A percentile compares a stretch with the other conserved stretches of the same genome.
phyloP scores from a whole-genome alignment of 2,113 vertebrate species.

The Otocyon megalotis region DNA sequence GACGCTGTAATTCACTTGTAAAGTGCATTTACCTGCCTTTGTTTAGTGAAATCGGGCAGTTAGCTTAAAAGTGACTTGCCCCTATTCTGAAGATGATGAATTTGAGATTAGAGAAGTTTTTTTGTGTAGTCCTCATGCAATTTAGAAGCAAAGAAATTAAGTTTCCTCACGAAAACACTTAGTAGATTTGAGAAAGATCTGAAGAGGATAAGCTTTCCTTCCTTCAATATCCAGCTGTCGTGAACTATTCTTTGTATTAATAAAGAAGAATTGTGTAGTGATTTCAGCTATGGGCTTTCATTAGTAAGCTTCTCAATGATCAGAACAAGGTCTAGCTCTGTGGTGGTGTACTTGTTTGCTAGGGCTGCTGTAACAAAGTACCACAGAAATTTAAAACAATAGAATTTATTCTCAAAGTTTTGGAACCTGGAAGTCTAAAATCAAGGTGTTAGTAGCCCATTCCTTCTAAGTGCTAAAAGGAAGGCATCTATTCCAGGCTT shows the following conservation, averaged over 20 bases:
- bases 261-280: background rate
- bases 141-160: background rate
- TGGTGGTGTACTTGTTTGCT: background rate
- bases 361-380: background rate
- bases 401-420: conserved; percentile 31
- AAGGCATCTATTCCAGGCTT: background rate
- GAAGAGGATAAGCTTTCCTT: background rate
- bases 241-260: conserved; percentile 11
- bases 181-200: conserved; percentile 30
- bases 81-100: background rate
- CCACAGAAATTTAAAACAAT: conserved; percentile 15
- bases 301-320: conserved; percentile 13
- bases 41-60: background rate
- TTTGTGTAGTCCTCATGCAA: background rate
- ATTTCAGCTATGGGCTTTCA: conserved; percentile 35
- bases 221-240: background rate
- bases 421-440: conserved; percentile 6
- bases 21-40: background rate
- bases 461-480: conserved; percentile 7
- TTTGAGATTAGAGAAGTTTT: background rate
- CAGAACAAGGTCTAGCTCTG: background rate
- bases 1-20: background rate
- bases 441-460: background rate
- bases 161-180: background rate
- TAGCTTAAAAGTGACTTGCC: background rate